Evolutionary conservation across 1,140 invertebrate species (phyloP), one percentile per base, ranked within the genome.

Genomic region (Hirudo medicinalis): DNA sequence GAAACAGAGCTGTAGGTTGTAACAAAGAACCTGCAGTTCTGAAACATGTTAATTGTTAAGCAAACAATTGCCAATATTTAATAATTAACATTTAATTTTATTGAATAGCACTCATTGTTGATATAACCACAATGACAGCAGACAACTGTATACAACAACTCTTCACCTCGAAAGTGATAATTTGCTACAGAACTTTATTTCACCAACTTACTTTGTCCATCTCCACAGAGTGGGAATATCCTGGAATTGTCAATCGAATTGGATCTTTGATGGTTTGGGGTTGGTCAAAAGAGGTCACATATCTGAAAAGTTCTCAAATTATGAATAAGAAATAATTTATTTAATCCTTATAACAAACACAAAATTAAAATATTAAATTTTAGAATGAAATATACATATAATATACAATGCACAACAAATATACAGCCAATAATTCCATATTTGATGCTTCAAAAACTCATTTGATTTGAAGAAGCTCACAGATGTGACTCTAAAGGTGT

Each of bases 1-100:
- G 88, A 87, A 71, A 92, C 90, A 79, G 89, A 94, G 76, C 91
- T 95, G 75, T 91, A 92, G 54, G 93, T 91, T 70, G 90, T 88
- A 8, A 95, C 89, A 79, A 92, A 89, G 78, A 91, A 86, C 27
- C 86, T 87, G 80, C 90, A 92, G 74, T 91, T 88, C 88, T 85
- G 75, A 36, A 79, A 17, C 63, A 69, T 70, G 40, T 67, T 72
- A 54, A 72, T 40, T 54, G 72, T 71, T 71, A 60, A 66, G 55
- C 54, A 66, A 54, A n/a, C 19, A 40, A 67, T 49, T 54, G 32
- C 36, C 20, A 69, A 69, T 68, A 15, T 54, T 54, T 67, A 53
- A 67, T 27, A 71, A 22, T 54, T 25, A 55, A n/a, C 54, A 68
- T 49, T 22, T 22, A 69, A 68, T 49, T 49, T 49, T 49, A 49